These are phyloP conservation scores for Reticulitermes lucifugus DNA, from an alignment of 2,888 invertebrate genomes.

Conservation along the genomic window DNA sequence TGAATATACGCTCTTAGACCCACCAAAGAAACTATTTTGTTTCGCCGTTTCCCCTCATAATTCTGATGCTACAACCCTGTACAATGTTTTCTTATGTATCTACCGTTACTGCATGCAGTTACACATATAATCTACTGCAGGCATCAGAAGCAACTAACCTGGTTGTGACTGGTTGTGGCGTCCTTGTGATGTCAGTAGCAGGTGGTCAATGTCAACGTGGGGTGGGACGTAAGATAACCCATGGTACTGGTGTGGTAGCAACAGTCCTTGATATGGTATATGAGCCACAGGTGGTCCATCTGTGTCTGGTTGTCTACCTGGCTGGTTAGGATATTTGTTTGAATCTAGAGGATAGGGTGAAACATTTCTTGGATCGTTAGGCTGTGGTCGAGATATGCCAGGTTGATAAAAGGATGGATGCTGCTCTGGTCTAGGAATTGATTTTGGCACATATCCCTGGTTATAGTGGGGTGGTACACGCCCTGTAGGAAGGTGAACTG, in stretches of 20 bases:
- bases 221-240: slow-evolving; percentile 30
- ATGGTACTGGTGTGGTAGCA: slow-evolving; percentile 26
- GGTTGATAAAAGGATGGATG: neutral
- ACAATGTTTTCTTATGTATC: neutral
- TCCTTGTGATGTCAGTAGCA: slow-evolving; percentile 24
- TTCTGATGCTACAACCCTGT: neutral
- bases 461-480: neutral
- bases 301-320: slow-evolving; percentile 11
- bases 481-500: neutral
- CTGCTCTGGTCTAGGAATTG: neutral
- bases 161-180: slow-evolving; percentile 29
- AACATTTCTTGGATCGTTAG: neutral
- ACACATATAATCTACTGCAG: neutral
- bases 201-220: slow-evolving; percentile 26
- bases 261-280: slow-evolving; percentile 37
- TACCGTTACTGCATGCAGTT: neutral
- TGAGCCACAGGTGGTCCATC: slow-evolving; percentile 16
- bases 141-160: slow-evolving; percentile 14
- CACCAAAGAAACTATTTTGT: too few relatives aligned
- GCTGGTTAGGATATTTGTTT: neutral
- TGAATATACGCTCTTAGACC: too few relatives aligned
- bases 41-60: too few relatives aligned
- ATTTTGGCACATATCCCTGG: neutral
- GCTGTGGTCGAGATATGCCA: neutral
- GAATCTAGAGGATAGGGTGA: neutral